Evolutionary conservation across 2,888 invertebrate species (phyloP), one percentile per base, ranked within the genome.

Genomic region (Zootermopsis nevadensis): DNA sequence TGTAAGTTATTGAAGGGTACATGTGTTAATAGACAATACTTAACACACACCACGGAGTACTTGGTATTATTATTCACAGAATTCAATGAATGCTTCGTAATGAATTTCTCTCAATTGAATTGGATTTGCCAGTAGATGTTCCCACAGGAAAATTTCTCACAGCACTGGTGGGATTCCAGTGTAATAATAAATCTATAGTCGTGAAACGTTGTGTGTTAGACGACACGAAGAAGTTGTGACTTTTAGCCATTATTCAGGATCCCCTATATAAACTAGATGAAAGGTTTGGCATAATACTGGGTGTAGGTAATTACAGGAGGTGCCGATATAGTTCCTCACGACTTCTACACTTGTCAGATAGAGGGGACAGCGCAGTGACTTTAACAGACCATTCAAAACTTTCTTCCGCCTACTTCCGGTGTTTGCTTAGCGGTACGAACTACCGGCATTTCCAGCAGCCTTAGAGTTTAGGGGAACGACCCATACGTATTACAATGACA

Each of bases 391-490:
- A 27, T 27, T 60, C 27, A 60, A 27, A 0, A 67, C 8, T 31
- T 30, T 6, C 69, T 33, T 69, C 69, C 69, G 7, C 69, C 69
- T 33, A 69, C 69, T 69, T 69, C 69, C 69, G 69, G 69, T 69
- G 69, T 69, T 60, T 60, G n/a, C 60, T 60, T n/a, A 27, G 60
- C 60, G 27, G 60, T 60, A 12, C n/a, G 60, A 27, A 27, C n/a
- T 27, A 27, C 60, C 60, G 27, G n/a, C 60, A 60, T 27, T 60
- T 60, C 60, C 60, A 60, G 60, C 12, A 27, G 27, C 60, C 1
- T n/a, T 12, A 1, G 8, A 27, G 60, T 10, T 3, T 27, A 60
- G 48, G 48, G 60, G 60, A 27, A 60, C n/a, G 60, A 27, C 60
- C 27, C n/a, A 27, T n/a, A 7, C 15, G 48, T 48, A n/a, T 60